phyloP scores from a whole-genome alignment of 1,140 invertebrate genomes.

The Geopemphigus sp. region DNA sequence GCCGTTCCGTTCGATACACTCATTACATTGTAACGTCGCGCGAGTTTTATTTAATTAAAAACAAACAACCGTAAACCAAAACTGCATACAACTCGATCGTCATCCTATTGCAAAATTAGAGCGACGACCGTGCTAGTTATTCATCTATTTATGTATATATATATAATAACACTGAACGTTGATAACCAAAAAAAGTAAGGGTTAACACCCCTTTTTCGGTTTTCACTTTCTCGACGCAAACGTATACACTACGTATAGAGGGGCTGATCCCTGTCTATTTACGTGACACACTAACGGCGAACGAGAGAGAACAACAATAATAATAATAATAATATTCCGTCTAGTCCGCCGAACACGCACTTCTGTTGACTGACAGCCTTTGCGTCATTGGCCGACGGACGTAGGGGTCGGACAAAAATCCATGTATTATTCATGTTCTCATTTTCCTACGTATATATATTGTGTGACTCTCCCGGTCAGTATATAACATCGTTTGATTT shows the following conservation, averaged over 20 bases:
- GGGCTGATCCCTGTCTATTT: constrained; percentile 8
- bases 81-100: too few relatives aligned
- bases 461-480: background rate
- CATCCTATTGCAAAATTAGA: too few relatives aligned
- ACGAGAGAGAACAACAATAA: background rate
- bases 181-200: too few relatives aligned
- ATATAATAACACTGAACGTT: too few relatives aligned
- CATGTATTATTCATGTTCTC: constrained; percentile 27
- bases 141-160: too few relatives aligned
- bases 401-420: constrained; percentile 1
- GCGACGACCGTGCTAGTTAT: too few relatives aligned
- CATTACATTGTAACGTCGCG: too few relatives aligned
- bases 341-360: constrained; percentile 26
- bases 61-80: too few relatives aligned
- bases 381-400: background rate
- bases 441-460: background rate
- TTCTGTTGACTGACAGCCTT: constrained; percentile 43
- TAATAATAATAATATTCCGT: background rate
- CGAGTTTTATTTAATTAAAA: too few relatives aligned
- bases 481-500: constrained; percentile 4
- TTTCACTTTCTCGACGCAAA: background rate
- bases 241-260: background rate
- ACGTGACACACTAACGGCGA: constrained; percentile 6
- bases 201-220: constrained; percentile 25
- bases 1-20: too few relatives aligned